Base-by-base conservation (phyloP, 1,140 invertebrate genomes). In the Zaprionus inermis region DNA sequence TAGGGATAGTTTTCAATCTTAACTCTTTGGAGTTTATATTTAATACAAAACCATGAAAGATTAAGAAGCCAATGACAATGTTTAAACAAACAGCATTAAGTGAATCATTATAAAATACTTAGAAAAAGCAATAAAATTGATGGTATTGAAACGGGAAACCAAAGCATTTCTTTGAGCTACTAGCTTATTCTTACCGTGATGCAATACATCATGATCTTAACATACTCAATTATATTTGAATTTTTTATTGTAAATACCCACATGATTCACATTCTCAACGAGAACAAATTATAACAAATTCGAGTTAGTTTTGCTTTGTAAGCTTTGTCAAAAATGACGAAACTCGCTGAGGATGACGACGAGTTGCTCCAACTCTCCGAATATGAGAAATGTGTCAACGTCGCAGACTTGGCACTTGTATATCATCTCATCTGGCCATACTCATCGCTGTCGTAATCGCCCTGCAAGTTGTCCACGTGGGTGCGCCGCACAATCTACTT, bases 381-480 rank as follows among this genome's bases (percentile, higher is more conserved):
- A 69, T 72, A 67, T 60, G 67, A 51, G 68, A 88, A 88, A 88
- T 88, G 75, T 76, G 46, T 86, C 55, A 59, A 66, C 20, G 58
- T 44, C 60, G 30, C n/a, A 32, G 36, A 41, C 14, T 24, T 58
- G 69, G 70, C 52, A 36, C 61, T n/a, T n/a, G n/a, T 49, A 16
- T 22, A 49, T 49, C 18, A 49, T 9, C 54, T 57, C 22, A 38
- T 9, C 20, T 75, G 12, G 24, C 44, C 24, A 22, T 77, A 12
- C 20, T 79, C 10, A 18, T 59, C n/a, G 38, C 12, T 6, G 5
- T 28, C 24, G 4, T 32, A n/a, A 24, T 54, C 32, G 11, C 58
- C 7, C 52, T 72, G 51, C 66, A 30, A 57, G 34, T 58, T 14
- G 38, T 28, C 0, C 34, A 22, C 14, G 38, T 18, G 16, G 44